Base-by-base conservation (phyloP, 1,140 invertebrate genomes). In the Pseudomyrmex sp. region DNA sequence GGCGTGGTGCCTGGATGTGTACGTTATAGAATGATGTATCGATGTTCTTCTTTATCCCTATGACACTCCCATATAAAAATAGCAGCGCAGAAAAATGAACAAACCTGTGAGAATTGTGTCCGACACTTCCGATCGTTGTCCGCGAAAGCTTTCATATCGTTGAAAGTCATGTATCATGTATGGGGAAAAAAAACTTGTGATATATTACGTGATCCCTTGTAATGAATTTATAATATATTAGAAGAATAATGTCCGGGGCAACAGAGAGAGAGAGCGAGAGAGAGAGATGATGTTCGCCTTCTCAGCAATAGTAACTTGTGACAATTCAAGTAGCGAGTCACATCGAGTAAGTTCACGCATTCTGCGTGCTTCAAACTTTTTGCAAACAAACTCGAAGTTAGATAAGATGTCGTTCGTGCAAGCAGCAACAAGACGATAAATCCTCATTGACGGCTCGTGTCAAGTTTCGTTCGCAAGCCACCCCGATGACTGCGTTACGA, bases 391-490 rank as follows among this genome's bases (percentile, higher is more conserved):
- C 7, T 58, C 2, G 4, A 77, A 15, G 8, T 63, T 20, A 69
- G 66, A 70, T 70, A 59, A 80, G 65, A 70, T 3, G 20, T 59
- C 20, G 44, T 48, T 46, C 20, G 1, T 3, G 13, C 44, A 23
- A 59, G 23, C 56, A 26, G 2, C 18, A 48, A 54, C 9, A 79
- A 79, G 65, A 56, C 2, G 12, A 12, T 35, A 26, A 26, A 44
- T 73, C 18, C 72, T 35, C 56, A 65, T 87, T 72, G 79, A 86
- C 58, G 23, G 58, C 85, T 84, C 85, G 73, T 90, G 88, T 89
- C 88, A 23, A 59, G 56, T 9, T 35, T 0, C 69, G 66, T 75
- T 83, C 26, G 85, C 70, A 23, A 85, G 18, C 70, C 35, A 77
- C 26, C 68, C 66, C 50, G 63, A 69, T 82, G 82, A 80, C 69